These are phyloP conservation scores for Ophonus ardosiacus DNA, from an alignment of 2,888 invertebrate species.

Conservation along the genomic window DNA sequence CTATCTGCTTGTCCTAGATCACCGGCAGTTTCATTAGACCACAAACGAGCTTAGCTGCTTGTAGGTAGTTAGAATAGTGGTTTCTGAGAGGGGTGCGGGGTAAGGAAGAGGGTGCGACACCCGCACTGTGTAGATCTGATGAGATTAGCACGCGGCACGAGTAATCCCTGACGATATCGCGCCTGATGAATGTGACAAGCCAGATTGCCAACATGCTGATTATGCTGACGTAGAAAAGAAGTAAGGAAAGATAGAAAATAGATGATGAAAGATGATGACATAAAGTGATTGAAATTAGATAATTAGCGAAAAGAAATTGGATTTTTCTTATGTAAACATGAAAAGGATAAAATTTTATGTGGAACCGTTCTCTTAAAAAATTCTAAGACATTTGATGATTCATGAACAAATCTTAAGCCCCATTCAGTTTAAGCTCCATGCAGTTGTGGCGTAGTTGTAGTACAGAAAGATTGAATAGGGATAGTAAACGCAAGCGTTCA, in stretches of 20 bases:
- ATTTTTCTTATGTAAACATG: too few relatives aligned
- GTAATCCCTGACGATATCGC: constrained; percentile 57
- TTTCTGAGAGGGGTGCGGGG: not conserved
- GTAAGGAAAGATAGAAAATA: not conserved
- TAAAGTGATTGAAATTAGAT: too few relatives aligned
- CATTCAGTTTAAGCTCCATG: too few relatives aligned
- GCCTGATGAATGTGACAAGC: constrained; percentile 56
- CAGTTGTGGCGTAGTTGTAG: too few relatives aligned
- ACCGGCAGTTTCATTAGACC: not conserved
- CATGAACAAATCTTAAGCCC: too few relatives aligned
- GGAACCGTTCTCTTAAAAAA: too few relatives aligned
- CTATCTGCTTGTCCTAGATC: not conserved
- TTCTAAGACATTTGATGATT: too few relatives aligned
- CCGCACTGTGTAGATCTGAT: constrained; percentile 57
- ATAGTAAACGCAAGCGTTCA: too few relatives aligned
- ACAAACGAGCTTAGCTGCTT: constrained; percentile 25
- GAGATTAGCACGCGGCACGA: constrained; percentile 57
- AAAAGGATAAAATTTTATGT: too few relatives aligned
- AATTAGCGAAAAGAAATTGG: too few relatives aligned
- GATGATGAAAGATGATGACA: too few relatives aligned
- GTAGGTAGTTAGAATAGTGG: not conserved
- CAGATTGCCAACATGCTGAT: constrained; percentile 43
- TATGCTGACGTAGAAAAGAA: not conserved
- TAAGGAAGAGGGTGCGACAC: constrained; percentile 18
- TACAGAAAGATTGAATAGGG: too few relatives aligned